A percentile compares a stretch with the other conserved stretches of the same genome.
phyloP scores from a whole-genome alignment of 2,113 vertebrate genomes.

The Alces alces region DNA sequence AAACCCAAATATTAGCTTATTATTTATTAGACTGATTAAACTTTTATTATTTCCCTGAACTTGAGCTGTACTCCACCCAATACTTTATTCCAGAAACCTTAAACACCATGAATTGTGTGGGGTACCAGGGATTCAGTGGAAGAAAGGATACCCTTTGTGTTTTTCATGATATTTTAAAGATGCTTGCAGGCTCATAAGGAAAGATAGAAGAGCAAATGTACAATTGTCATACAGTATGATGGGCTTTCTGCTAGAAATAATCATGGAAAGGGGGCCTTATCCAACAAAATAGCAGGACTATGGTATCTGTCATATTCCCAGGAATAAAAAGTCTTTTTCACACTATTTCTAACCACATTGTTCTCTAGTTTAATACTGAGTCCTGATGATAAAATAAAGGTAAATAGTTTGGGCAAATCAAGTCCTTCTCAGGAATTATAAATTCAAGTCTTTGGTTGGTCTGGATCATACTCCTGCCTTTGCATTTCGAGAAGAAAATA shows the following conservation, averaged over 20 bases:
- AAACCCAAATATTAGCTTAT: not conserved
- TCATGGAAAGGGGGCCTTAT: not conserved
- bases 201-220: not conserved
- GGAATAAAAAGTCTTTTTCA: not conserved
- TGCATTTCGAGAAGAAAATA: not conserved
- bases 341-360: not conserved
- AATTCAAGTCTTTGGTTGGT: not conserved
- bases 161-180: not conserved
- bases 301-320: not conserved
- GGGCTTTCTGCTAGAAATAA: not conserved
- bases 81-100: not conserved
- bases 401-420: not conserved
- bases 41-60: not conserved
- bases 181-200: not conserved
- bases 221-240: not conserved
- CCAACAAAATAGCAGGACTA: not conserved
- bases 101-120: not conserved
- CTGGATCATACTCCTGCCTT: not conserved
- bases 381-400: not conserved
- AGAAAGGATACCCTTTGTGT: not conserved
- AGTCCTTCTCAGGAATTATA: not conserved
- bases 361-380: not conserved
- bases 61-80: not conserved
- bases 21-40: not conserved
- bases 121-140: not conserved